phyloP scores from a whole-genome alignment of 2,797 vertebrate species.

The Lithobates pipiens region DNA sequence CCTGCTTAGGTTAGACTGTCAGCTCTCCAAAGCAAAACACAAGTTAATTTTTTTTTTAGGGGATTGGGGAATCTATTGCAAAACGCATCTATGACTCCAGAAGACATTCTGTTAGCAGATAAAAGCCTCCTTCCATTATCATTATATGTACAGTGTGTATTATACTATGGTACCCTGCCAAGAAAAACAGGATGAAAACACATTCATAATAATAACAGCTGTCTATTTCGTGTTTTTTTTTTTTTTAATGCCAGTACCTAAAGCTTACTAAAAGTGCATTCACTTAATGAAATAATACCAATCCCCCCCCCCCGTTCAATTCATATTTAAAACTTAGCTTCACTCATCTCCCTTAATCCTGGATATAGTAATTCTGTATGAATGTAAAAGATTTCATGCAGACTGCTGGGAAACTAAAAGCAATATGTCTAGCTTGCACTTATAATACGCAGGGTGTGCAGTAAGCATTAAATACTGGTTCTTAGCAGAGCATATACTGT shows the following conservation, averaged over 20 bases:
- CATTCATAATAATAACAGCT: constrained; percentile 49
- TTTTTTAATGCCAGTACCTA: constrained; percentile 12
- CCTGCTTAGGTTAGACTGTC: constrained; percentile 21
- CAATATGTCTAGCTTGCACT: constrained; percentile 18
- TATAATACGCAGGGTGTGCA: neutral
- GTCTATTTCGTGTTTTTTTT: constrained; percentile 29
- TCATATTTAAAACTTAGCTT: constrained; percentile 46
- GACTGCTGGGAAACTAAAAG: constrained; percentile 27
- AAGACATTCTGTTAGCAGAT: constrained; percentile 16
- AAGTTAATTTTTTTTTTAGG: neutral
- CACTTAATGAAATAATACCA: constrained; percentile 48
- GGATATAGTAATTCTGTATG: constrained; percentile 28
- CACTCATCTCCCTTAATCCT: constrained; percentile 40
- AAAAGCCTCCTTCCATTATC: neutral
- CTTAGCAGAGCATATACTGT: too few relatives aligned
- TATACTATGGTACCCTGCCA: constrained; percentile 1
- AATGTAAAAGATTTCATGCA: constrained; percentile 45
- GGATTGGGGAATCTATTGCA: neutral
- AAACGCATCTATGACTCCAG: neutral
- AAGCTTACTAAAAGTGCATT: constrained; percentile 42
- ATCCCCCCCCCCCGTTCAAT: constrained; percentile 33
- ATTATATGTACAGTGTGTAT: neutral
- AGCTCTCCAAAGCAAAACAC: neutral
- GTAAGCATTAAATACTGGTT: neutral
- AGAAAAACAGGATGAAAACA: constrained; percentile 22